These are phyloP conservation scores for Pseudorhombus dupliciocellatus DNA, from an alignment of 2,113 vertebrate genomes.

Conservation along the genomic window DNA sequence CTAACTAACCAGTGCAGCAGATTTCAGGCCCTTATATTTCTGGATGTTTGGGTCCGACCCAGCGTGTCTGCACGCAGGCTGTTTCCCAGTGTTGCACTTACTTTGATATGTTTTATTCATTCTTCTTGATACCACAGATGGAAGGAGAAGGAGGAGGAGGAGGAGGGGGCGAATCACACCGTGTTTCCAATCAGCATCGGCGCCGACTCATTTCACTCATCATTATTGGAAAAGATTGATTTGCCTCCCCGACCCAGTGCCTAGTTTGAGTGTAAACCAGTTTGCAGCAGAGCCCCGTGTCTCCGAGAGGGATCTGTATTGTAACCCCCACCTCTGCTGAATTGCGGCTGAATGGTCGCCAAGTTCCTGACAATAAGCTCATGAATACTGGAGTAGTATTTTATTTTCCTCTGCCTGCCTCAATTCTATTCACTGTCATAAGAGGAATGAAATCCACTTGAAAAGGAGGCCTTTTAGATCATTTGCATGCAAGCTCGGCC, in stretches of 20 bases:
- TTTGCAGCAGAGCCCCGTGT: slow-evolving; percentile 24
- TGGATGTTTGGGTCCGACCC: slow-evolving; percentile 18
- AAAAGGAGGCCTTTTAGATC: slow-evolving; percentile 66
- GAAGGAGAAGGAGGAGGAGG: background rate
- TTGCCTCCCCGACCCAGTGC: slow-evolving; percentile 44
- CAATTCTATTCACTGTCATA: slow-evolving; percentile 69
- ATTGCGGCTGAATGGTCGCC: slow-evolving; percentile 50
- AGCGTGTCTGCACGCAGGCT: background rate
- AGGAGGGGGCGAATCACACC: slow-evolving; percentile 46
- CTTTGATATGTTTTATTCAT: slow-evolving; percentile 58
- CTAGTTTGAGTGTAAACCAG: slow-evolving; percentile 37
- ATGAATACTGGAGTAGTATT: slow-evolving; percentile 72
- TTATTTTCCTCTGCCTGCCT: slow-evolving; percentile 60
- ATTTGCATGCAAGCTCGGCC: slow-evolving; percentile 72
- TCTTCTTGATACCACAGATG: slow-evolving; percentile 25
- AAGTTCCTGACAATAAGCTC: slow-evolving; percentile 69
- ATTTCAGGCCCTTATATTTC: background rate
- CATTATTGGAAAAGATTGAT: slow-evolving; percentile 67
- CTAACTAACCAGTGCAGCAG: slow-evolving; percentile 8
- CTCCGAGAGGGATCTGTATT: slow-evolving; percentile 34
- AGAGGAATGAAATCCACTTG: slow-evolving; percentile 70
- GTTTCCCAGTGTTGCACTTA: too few species aligned
- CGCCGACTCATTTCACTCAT: slow-evolving; percentile 60
- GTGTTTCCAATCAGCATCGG: slow-evolving; percentile 50
- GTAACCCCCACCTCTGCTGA: slow-evolving; percentile 6